phyloP scores from a whole-genome alignment of 2,797 vertebrate genomes.

The Pitangus sulphuratus region DNA sequence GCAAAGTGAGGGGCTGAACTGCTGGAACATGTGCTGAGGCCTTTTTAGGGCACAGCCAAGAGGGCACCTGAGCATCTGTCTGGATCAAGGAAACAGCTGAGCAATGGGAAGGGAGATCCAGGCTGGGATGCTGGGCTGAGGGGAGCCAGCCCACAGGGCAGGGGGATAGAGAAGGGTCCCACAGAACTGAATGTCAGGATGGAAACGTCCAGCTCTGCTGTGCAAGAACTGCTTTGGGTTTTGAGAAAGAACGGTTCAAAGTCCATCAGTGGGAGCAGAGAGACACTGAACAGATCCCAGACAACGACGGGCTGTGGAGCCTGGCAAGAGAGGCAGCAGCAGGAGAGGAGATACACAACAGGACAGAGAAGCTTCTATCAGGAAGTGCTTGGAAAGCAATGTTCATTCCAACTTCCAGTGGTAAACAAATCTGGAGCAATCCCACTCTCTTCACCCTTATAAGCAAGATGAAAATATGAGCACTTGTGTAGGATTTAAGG shows the following conservation, averaged over 20 bases:
- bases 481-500: neutral
- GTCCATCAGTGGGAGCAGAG: neutral
- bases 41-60: neutral
- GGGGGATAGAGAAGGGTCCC: neutral
- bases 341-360: neutral
- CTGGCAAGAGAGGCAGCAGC: neutral
- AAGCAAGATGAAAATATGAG: neutral
- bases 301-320: rapidly evolving
- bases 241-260: neutral
- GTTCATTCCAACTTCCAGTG: neutral
- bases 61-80: neutral
- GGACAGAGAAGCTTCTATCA: neutral
- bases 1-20: neutral
- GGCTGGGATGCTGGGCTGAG: neutral
- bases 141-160: neutral
- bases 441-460: neutral
- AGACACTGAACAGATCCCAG: neutral
- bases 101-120: neutral
- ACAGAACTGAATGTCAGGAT: neutral
- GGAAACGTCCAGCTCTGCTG: neutral
- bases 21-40: neutral
- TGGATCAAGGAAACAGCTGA: neutral
- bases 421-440: neutral
- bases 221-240: neutral
- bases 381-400: neutral